A percentile compares a stretch with the other conserved stretches of the same genome.
Conservation (phyloP, 2,113 vertebrate species). For the Syngnathoides biaculeatus region DNA sequence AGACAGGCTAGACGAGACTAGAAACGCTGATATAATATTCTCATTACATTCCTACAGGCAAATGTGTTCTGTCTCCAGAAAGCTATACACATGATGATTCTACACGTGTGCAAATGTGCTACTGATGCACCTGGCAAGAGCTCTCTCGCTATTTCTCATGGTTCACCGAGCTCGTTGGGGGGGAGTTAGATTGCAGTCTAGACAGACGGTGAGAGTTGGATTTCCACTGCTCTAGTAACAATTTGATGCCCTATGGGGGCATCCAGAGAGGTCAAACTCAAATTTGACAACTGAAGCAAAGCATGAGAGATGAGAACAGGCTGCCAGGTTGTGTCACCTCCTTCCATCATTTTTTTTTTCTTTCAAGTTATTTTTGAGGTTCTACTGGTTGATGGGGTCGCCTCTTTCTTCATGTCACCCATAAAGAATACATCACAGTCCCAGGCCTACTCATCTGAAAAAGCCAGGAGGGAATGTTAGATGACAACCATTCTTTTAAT, state of each 20-base stretch:
- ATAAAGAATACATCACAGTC: conserved; percentile 37
- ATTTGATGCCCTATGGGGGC: conserved; percentile 39
- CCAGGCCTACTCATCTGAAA: conserved; percentile 6
- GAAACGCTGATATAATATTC: neutral
- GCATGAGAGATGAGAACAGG: conserved; percentile 55
- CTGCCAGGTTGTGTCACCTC: conserved; percentile 47
- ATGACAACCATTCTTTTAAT: conserved; percentile 45
- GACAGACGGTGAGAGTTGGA: conserved; percentile 31
- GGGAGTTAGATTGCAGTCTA: conserved; percentile 47
- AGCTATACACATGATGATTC: neutral
- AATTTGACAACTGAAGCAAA: conserved; percentile 62
- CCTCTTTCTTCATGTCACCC: conserved; percentile 35
- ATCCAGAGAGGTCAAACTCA: conserved; percentile 42
- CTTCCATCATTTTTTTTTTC: conserved; percentile 26
- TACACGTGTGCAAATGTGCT: neutral
- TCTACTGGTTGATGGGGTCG: conserved; percentile 24
- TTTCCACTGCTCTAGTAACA: conserved; percentile 39
- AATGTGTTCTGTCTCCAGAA: neutral
- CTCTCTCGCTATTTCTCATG: conserved; percentile 18
- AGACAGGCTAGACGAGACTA: neutral
- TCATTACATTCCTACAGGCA: neutral
- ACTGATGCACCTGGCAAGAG: conserved; percentile 26
- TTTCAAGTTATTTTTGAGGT: conserved; percentile 25
- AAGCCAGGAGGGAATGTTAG: conserved; percentile 15
- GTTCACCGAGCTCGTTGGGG: conserved; percentile 31